Evolutionary conservation across 2,888 invertebrate species (phyloP).

Genomic region (Carcina quercana): DNA sequence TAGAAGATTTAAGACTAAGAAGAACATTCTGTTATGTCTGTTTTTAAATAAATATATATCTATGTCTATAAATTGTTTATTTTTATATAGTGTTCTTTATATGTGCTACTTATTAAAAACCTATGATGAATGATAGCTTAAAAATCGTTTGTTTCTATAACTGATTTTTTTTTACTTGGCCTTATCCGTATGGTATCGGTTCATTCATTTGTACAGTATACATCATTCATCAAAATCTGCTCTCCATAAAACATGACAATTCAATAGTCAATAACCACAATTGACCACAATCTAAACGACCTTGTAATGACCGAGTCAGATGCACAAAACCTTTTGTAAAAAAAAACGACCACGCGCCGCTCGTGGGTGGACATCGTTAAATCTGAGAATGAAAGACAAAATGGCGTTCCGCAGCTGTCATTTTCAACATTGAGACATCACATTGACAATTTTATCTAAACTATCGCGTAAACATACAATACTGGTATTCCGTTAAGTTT

Average conservation of each 20-base stretch:
- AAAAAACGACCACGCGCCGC: slow-evolving; percentile 34
- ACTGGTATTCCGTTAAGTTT: slow-evolving; percentile 13
- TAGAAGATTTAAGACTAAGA: too few species aligned
- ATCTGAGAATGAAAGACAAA: slow-evolving; percentile 41
- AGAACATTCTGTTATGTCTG: too few species aligned
- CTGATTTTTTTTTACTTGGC: too few species aligned
- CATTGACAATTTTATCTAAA: slow-evolving; percentile 20
- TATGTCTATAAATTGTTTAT: too few species aligned
- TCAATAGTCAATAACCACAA: slow-evolving; percentile 4
- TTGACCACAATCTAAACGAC: slow-evolving; percentile 5
- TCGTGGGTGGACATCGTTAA: slow-evolving; percentile 47
- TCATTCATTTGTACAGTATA: too few species aligned
- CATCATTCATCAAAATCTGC: too few species aligned
- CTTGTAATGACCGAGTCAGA: slow-evolving; percentile 32
- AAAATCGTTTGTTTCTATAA: too few species aligned
- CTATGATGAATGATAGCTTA: too few species aligned
- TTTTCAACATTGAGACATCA: slow-evolving; percentile 52
- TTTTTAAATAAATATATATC: too few species aligned
- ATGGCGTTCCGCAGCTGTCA: slow-evolving; percentile 62
- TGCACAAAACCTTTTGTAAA: slow-evolving; percentile 16
- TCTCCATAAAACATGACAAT: slow-evolving; percentile 1
- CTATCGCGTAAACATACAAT: neutral
- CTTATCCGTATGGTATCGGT: too few species aligned
- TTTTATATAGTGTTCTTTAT: too few species aligned
- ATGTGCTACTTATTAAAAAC: too few species aligned